Evolutionary conservation across 1,140 invertebrate species (phyloP).

Genomic region (Lethrus apterus): DNA sequence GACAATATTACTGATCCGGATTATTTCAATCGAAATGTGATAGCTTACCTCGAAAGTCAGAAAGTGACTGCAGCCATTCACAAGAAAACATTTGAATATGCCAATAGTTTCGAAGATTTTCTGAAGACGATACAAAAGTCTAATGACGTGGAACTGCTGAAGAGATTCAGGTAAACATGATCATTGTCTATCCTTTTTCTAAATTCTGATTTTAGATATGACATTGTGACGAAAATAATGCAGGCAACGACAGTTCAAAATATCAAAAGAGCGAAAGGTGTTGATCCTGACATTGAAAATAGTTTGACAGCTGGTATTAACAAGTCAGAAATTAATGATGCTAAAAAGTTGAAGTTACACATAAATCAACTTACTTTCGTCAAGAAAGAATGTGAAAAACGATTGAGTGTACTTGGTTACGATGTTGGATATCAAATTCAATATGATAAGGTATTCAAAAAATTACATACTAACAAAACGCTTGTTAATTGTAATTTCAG

Average conservation of each 20-base stretch:
- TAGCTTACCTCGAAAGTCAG: conserved; percentile 73
- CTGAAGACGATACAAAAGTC: conserved; percentile 76
- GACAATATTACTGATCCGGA: conserved; percentile 82
- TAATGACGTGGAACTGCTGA: conserved; percentile 73
- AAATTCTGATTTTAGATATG: conserved; percentile 54
- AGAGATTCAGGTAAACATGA: conserved; percentile 61
- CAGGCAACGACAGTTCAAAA: conserved; percentile 88
- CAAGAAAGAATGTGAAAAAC: conserved; percentile 75
- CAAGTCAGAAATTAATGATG: conserved; percentile 64
- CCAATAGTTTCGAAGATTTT: conserved; percentile 85
- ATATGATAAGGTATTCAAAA: conserved; percentile 27
- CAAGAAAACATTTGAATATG: conserved; percentile 75
- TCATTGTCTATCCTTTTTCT: background rate
- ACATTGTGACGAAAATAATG: conserved; percentile 87
- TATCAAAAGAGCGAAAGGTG: conserved; percentile 73
- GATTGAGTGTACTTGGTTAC: conserved; percentile 68
- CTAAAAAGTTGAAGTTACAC: conserved; percentile 63
- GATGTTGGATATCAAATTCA: conserved; percentile 62
- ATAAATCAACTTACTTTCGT: conserved; percentile 78
- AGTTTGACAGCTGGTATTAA: conserved; percentile 40
- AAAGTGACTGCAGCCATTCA: conserved; percentile 71
- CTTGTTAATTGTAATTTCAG: conserved; percentile 26
- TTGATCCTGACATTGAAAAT: conserved; percentile 65
- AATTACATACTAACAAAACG: background rate
- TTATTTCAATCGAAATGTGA: conserved; percentile 82